Evolutionary conservation across 1,140 invertebrate species (phyloP).

Genomic region (Brachionus paranguensis): DNA sequence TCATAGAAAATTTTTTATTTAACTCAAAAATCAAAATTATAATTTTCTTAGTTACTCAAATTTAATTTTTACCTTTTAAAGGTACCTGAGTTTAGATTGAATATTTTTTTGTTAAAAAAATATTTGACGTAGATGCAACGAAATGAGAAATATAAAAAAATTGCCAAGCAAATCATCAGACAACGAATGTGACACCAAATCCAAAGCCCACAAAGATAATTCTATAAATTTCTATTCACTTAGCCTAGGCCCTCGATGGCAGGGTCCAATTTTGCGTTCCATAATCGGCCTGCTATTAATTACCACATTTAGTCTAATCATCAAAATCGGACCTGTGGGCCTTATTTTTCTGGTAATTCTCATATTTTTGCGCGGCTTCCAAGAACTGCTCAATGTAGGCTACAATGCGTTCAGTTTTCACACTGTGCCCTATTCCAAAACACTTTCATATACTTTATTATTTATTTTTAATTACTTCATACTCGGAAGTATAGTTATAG

Average conservation of each 20-base stretch:
- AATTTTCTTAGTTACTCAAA: background rate
- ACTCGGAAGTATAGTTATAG: constrained; percentile 89
- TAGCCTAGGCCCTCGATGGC: background rate
- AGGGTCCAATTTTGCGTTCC: background rate
- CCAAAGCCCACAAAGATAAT: background rate
- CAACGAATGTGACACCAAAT: background rate
- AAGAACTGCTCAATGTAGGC: constrained; percentile 98
- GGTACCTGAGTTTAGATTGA: background rate
- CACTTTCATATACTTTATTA: constrained; percentile 96
- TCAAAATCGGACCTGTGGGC: background rate
- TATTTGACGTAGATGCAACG: background rate
- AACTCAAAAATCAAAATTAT: background rate
- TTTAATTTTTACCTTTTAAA: background rate
- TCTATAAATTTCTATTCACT: background rate
- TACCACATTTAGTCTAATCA: background rate
- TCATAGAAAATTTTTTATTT: background rate
- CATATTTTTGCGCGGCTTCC: constrained; percentile 97
- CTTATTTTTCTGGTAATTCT: background rate
- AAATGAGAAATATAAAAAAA: background rate
- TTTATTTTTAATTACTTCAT: constrained; percentile 98
- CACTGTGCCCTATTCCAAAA: constrained; percentile 95
- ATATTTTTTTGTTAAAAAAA: background rate
- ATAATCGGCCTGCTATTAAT: background rate
- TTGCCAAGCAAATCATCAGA: background rate
- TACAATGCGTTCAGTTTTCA: constrained; percentile 95